Base-by-base conservation (phyloP, 2,888 invertebrate species). In the Chymomyza caudatula region DNA sequence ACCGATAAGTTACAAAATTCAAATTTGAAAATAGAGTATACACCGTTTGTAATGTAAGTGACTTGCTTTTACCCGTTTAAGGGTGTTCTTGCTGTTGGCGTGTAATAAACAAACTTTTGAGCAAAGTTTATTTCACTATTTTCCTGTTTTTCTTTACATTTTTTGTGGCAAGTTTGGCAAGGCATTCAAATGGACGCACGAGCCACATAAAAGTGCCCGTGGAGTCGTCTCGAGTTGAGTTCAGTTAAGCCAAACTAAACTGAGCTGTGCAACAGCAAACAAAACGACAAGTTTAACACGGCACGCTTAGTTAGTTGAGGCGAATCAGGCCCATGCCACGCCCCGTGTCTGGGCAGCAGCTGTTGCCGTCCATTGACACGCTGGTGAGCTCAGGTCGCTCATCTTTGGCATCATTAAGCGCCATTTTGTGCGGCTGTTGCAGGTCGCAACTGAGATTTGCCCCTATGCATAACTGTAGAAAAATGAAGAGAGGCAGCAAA, bases 31-130 rank as follows among this genome's bases (percentile, higher is more conserved):
- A n/a, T n/a, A n/a, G n/a, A n/a, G n/a, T n/a, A n/a, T n/a, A n/a
- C n/a, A n/a, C n/a, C n/a, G n/a, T n/a, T n/a, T n/a, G n/a, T n/a
- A n/a, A n/a, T n/a, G n/a, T n/a, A n/a, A n/a, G 8, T 37, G 2
- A 37, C 11, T 37, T 8, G 29, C 11, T 37, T 37, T 37, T 0
- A 4, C 1, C 8, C 29, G 37, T 44, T 53, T 56, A 11, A 11
- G 47, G 42, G 44, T 60, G 65, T 78, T 79, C 70, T 71, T 76
- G 67, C 73, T 81, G 81, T 81, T 82, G 76, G 76, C 72, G 69
- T 76, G 75, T 86, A 84, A 86, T 87, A 87, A 87, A 85, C 83
- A 87, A 88, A 88, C 85, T 86, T 87, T 87, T 71, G 62, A 74
- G 75, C 73, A 83, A 88, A 87, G 74, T 88, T 88, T 84, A 84